phyloP scores from a whole-genome alignment of 2,888 invertebrate species.

The Argyresthia albistria region DNA sequence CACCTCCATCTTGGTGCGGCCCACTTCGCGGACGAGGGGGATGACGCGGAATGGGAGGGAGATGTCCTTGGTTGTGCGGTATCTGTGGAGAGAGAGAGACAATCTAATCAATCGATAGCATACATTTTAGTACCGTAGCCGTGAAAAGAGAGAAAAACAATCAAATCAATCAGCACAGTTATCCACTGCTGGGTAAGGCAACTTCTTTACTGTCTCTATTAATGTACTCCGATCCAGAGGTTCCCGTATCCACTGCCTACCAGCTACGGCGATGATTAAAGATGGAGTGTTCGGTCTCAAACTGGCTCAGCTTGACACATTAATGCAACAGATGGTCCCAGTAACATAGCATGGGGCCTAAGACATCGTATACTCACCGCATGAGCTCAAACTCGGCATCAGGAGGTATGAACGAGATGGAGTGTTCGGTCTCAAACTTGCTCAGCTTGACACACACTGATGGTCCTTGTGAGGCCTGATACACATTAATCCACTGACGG shows the following conservation, averaged over 20 bases:
- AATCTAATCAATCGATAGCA: no score
- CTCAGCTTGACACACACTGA: conserved; percentile 98
- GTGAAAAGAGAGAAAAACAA: no score
- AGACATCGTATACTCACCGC: conserved; percentile 74
- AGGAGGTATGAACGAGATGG: conserved; percentile 99
- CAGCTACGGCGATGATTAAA: no score
- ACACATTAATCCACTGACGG: no score
- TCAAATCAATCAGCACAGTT: no score
- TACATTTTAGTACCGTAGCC: no score
- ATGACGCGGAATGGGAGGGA: conserved; percentile 99
- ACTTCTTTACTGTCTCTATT: no score
- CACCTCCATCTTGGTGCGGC: conserved; percentile 99
- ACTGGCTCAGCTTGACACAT: neutral
- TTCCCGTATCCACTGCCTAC: no score
- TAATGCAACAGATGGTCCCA: neutral
- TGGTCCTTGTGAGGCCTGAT: no score
- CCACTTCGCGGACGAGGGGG: conserved; percentile 97
- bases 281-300: neutral
- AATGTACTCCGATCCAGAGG: no score
- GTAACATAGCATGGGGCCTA: no score
- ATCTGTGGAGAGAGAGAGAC: conserved; percentile 70
- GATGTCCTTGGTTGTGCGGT: conserved; percentile 99
- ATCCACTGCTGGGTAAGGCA: no score
- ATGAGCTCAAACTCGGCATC: conserved; percentile 99
- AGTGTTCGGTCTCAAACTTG: conserved; percentile 99